These are phyloP conservation scores for Microcaecilia unicolor DNA, from an alignment of 2,797 vertebrate genomes.

Conservation along the genomic window DNA sequence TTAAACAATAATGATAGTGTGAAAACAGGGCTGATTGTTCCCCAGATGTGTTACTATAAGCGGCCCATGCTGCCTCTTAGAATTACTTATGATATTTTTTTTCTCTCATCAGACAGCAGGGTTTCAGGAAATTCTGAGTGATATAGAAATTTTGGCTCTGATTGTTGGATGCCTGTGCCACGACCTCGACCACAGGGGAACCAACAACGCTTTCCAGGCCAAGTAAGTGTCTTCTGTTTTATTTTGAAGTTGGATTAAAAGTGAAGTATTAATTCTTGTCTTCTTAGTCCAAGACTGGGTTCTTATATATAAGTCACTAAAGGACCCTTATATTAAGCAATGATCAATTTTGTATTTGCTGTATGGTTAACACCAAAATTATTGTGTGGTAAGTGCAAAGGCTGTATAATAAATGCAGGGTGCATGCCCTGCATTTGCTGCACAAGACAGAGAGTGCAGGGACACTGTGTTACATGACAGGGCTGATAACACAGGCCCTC, in stretches of 20 bases:
- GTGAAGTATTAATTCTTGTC: constrained; percentile 53
- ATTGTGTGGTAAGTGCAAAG: no score
- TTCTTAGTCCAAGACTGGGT: constrained; percentile 38
- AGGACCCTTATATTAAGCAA: no score
- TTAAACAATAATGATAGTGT: constrained; percentile 23
- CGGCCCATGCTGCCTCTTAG: constrained; percentile 20
- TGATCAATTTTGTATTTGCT: no score
- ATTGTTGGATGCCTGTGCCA: constrained; percentile 97
- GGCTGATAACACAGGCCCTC: no score
- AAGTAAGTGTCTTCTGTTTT: constrained; percentile 76
- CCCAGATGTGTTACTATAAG: constrained; percentile 20
- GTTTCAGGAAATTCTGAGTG: constrained; percentile 91
- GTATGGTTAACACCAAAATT: no score
- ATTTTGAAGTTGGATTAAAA: constrained; percentile 37
- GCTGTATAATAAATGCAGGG: no score
- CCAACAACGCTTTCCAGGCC: constrained; percentile 97
- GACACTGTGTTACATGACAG: no score
- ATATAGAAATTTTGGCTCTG: constrained; percentile 91
- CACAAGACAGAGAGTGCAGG: no score
- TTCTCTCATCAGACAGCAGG: constrained; percentile 78
- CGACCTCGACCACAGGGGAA: constrained; percentile 96
- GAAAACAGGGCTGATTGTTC: constrained; percentile 33
- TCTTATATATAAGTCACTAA: constrained; percentile 30
- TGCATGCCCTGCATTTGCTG: no score
- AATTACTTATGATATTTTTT: constrained; percentile 37